Percentiles rank a stretch among this genome's conserved stretches.
phyloP scores from a whole-genome alignment of 2,113 vertebrate genomes.

The Labeo catla region DNA sequence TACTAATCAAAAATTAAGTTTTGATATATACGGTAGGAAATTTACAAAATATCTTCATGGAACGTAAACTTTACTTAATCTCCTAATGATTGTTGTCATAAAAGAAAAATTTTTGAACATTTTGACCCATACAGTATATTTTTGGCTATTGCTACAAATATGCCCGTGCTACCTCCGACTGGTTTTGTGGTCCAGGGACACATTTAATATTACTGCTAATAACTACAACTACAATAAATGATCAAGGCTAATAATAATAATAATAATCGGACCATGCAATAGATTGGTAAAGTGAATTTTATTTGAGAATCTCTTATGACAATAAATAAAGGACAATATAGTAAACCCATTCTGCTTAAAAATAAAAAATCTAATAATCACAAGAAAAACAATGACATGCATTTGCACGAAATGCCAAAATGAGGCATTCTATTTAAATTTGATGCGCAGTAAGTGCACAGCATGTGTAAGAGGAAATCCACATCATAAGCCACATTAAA shows the following conservation, averaged over 20 bases:
- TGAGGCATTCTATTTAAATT: conserved; percentile 23
- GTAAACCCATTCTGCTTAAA: conserved; percentile 42
- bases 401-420: conserved; percentile 8
- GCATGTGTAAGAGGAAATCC: conserved; percentile 14
- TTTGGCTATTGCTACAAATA: too few species aligned
- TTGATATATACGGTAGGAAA: too few species aligned
- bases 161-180: not conserved
- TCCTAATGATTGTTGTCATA: too few species aligned
- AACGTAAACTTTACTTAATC: too few species aligned
- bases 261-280: not conserved
- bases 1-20: too few species aligned
- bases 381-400: conserved; percentile 10
- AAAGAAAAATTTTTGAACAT: too few species aligned
- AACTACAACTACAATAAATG: not conserved
- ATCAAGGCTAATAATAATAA: not conserved
- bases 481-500: conserved; percentile 5
- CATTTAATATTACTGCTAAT: not conserved
- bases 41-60: too few species aligned
- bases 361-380: conserved; percentile 39
- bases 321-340: conserved; percentile 64
- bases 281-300: conserved; percentile 54
- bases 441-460: conserved; percentile 46
- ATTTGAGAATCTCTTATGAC: conserved; percentile 59
- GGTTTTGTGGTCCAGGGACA: not conserved
- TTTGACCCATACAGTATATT: too few species aligned